Evolutionary conservation across 2,113 vertebrate species (phyloP), one percentile per base, ranked within the genome.

Genomic region (Misgurnus mizolepis): DNA sequence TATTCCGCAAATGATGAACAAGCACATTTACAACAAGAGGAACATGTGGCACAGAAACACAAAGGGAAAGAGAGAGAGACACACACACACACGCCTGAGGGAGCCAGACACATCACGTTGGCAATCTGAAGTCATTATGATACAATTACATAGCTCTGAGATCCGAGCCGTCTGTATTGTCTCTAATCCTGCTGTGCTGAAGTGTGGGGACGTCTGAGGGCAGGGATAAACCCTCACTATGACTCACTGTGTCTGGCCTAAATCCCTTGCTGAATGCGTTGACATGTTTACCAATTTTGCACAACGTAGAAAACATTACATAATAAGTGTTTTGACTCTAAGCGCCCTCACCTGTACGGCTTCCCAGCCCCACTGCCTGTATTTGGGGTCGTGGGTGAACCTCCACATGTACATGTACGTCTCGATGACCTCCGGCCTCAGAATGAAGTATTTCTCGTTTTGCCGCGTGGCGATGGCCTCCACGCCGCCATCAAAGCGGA

Each of bases 401-500:
- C 97, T 92, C 98, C 98, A 99, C 96, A 99, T 95, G 89, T 99
- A 99, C 97, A 98, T 96, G 91, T 98, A 97, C 10, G 97, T 98
- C 92, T 99, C 98, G 45, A 99, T 94, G 65, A 99, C 98, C 87
- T 99, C 98, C 0, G 98, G 98, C 1, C 98, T 92, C 4, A 99
- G 92, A 89, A 99, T 99, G 91, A 96, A 99, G 87, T 99, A 99
- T 75, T 99, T 99, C 87, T 99, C 98, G 50, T 98, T 99, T 86
- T 99, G 98, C 55, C 98, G 94, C 0, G 98, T 99, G 76, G 98
- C 97, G 86, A 99, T 98, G 85, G 97, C 98, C 88, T 99, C 97
- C 50, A 99, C 98, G 0, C 98, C 98, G 0, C 98, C 98, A 39
- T 99, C 98, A 4, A 99, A 99, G 41, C 98, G 92, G 84, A 99